Conservation (phyloP, 2,888 invertebrate species). For the Arrhopalites spinosus region DNA sequence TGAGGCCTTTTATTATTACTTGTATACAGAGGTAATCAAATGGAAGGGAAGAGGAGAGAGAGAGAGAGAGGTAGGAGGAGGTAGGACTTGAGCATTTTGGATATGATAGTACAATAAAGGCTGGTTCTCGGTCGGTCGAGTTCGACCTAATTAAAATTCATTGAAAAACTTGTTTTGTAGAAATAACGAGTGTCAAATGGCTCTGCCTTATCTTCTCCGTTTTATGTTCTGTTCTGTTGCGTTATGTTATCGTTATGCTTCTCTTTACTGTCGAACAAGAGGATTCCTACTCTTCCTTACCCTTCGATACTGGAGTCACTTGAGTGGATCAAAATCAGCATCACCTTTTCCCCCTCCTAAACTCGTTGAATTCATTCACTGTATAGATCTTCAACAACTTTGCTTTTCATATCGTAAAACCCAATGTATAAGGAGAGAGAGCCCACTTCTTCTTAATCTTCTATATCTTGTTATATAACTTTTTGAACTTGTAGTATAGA, state of each 20-base stretch:
- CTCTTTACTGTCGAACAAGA: conserved; percentile 23
- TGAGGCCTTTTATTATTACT: background rate
- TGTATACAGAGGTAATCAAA: conserved; percentile 4
- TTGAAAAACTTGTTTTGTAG: conserved; percentile 36
- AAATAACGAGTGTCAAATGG: conserved; percentile 33
- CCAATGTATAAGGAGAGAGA: too few relatives aligned
- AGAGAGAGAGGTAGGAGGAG: background rate
- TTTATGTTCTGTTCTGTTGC: conserved; percentile 20
- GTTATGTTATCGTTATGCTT: conserved; percentile 22
- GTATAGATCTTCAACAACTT: too few relatives aligned
- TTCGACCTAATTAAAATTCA: conserved; percentile 36
- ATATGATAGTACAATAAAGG: conserved; percentile 1
- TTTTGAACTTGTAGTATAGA: too few relatives aligned
- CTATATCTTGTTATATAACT: too few relatives aligned
- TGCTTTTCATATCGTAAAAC: too few relatives aligned
- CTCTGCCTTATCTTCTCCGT: conserved; percentile 20
- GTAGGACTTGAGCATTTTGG: background rate
- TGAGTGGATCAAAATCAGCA: conserved; percentile 5
- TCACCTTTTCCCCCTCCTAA: conserved; percentile 1
- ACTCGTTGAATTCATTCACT: too few relatives aligned
- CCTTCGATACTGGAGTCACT: background rate
- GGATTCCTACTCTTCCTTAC: background rate
- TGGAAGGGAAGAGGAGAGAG: background rate
- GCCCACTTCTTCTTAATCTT: too few relatives aligned
- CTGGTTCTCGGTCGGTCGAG: background rate